Evolutionary conservation across 1,140 invertebrate genomes (phyloP).

Genomic region (Drosophila pectinifera): DNA sequence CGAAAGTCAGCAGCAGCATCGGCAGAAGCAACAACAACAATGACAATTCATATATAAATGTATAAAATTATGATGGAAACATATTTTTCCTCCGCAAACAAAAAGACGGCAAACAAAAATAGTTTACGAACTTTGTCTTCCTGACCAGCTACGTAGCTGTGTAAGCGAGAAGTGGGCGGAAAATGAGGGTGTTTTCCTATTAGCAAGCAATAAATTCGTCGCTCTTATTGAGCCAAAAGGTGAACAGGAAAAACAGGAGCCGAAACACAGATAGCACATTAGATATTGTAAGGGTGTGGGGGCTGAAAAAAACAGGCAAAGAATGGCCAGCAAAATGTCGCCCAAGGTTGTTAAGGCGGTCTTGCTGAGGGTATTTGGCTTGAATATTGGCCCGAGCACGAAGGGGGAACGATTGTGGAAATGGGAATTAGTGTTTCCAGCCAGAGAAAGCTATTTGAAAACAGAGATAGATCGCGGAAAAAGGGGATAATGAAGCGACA

Average conservation of each 20-base stretch:
- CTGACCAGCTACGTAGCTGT: constrained; percentile 7
- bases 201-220: constrained; percentile 77
- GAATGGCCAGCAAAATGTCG: too few relatives aligned
- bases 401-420: too few relatives aligned
- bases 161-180: too few relatives aligned
- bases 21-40: constrained; percentile 31
- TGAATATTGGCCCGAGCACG: too few relatives aligned
- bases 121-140: constrained; percentile 44
- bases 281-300: constrained; percentile 10
- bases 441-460: too few relatives aligned
- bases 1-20: constrained; percentile 57
- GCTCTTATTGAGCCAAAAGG: constrained; percentile 59
- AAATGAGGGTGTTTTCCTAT: constrained; percentile 60
- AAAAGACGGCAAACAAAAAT: constrained; percentile 25
- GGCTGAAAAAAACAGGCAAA: neutral
- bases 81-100: constrained; percentile 53
- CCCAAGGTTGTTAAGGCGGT: too few relatives aligned
- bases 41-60: constrained; percentile 66
- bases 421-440: too few relatives aligned
- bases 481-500: too few relatives aligned
- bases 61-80: constrained; percentile 76
- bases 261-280: constrained; percentile 50
- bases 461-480: too few relatives aligned
- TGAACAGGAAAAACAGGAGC: constrained; percentile 41
- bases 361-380: too few relatives aligned